A percentile compares a stretch with the other conserved stretches of the same genome.
These are phyloP conservation scores for Pelagia noctiluca DNA, from an alignment of 30 jellyfish, hydroid and myxozoan species.

Conservation along the genomic window DNA sequence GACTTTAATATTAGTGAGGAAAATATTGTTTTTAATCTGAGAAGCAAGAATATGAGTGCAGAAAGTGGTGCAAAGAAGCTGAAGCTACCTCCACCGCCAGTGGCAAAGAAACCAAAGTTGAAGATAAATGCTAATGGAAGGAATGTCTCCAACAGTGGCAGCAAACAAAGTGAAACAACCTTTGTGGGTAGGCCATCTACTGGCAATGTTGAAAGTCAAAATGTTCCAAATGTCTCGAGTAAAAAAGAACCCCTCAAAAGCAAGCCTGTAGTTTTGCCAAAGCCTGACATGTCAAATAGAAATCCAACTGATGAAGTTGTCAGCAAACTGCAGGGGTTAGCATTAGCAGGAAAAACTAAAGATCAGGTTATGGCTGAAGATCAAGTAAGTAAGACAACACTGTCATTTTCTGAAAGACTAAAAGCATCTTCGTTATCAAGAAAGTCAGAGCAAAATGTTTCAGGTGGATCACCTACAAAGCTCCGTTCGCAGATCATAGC, in stretches of 20 bases:
- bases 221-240: too few species aligned
- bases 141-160: neutral
- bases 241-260: too few species aligned
- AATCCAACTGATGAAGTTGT: neutral
- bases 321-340: neutral
- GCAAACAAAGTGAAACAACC: neutral
- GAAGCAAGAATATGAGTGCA: neutral
- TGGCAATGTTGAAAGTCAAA: too few species aligned
- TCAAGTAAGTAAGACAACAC: slow-evolving; percentile 6
- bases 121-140: neutral
- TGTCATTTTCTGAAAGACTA: slow-evolving; percentile 64
- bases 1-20: neutral
- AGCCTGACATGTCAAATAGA: neutral
- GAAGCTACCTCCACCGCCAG: slow-evolving; percentile 79
- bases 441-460: slow-evolving; percentile 31
- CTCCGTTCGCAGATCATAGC: slow-evolving; percentile 62
- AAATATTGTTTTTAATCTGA: too few species aligned
- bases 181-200: too few species aligned
- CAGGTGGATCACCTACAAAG: slow-evolving; percentile 32
- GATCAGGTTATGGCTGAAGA: neutral
- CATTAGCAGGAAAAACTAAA: neutral
- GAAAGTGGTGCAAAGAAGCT: neutral
- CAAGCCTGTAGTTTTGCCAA: slow-evolving; percentile 66
- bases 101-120: slow-evolving; percentile 62
- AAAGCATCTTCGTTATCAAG: slow-evolving; percentile 62